Base-by-base conservation (phyloP, 2,797 vertebrate species). In the Halcyon badia region DNA sequence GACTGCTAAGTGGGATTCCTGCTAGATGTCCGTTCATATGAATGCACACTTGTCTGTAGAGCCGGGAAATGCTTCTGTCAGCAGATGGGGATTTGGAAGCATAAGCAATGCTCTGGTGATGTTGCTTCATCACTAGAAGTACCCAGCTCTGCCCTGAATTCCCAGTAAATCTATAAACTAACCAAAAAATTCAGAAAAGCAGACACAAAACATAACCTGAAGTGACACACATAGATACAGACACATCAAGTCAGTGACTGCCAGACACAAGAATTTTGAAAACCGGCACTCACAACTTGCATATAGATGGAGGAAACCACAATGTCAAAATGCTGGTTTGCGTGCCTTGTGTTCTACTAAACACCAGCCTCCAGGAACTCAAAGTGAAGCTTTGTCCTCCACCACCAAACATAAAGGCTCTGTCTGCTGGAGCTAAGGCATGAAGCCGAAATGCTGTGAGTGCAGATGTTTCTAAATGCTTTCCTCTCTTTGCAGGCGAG, bases 401-500 rank as follows among this genome's bases (percentile, higher is more conserved):
- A 62, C 24, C 7, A 8, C 54, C 66, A 48, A 89, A 57, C 37
- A 70, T 57, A 78, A 54, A 58, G 33, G 49, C 41, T 81, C 42
- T 49, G n/a, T 91, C 79, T 89, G 68, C 35, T 69, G 33, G 56
- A 82, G 70, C 65, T 60, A 56, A 90, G 66, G 52, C 57, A 46
- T 12, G 44, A 94, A 86, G 70, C 82, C 75, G 65, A 89, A 92
- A 79, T 54, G 60, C 52, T 84, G 11, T 48, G 46, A 65, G 46
- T 46, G 26, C 58, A 81, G 30, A 87, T 60, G 52, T 73, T 97
- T 89, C 75, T 65, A 87, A 92, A 80, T 42, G 37, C 41, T 80
- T 95, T 90, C 86, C 86, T 96, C 82, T 96, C 85, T 85, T 76
- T 2, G 3, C 93, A 99, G 99, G 97, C 98, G 95, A 97, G 98